These are phyloP conservation scores for Microtus richardsoni DNA, from an alignment of 2,113 vertebrate species.

Conservation along the genomic window DNA sequence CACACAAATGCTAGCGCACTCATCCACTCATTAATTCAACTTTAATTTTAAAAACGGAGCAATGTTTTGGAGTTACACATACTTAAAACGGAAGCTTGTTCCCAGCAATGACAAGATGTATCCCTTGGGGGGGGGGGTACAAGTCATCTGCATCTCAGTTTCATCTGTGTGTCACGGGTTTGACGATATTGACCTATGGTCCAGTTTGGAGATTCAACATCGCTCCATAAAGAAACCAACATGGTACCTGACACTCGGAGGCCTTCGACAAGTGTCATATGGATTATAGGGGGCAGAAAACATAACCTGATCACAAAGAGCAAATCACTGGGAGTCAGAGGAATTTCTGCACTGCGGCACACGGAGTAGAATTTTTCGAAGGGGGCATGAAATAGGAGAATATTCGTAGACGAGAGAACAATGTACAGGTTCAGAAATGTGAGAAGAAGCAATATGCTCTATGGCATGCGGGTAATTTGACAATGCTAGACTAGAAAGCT, in stretches of 20 bases:
- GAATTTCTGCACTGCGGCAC: background rate
- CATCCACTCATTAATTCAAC: background rate
- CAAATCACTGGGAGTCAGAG: background rate
- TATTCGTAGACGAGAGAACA: background rate
- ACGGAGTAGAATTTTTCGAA: background rate
- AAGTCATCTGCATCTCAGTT: background rate
- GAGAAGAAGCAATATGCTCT: background rate
- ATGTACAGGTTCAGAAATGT: background rate
- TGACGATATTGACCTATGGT: background rate
- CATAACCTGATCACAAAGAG: background rate
- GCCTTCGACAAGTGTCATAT: background rate
- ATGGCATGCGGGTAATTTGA: background rate
- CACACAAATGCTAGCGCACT: background rate
- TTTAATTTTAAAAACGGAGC: background rate
- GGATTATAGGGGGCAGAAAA: background rate
- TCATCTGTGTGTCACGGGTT: background rate
- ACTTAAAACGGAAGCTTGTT: background rate
- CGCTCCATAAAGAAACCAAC: conserved; percentile 7
- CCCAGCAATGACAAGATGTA: background rate
- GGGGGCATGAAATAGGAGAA: background rate
- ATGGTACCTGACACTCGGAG: background rate
- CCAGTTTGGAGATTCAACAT: background rate
- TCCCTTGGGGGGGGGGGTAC: background rate
- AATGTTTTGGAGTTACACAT: too few relatives aligned
- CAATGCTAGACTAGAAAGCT: background rate